Evolutionary conservation across 1,140 invertebrate species (phyloP).

Genomic region (Lasioglossum albipes): DNA sequence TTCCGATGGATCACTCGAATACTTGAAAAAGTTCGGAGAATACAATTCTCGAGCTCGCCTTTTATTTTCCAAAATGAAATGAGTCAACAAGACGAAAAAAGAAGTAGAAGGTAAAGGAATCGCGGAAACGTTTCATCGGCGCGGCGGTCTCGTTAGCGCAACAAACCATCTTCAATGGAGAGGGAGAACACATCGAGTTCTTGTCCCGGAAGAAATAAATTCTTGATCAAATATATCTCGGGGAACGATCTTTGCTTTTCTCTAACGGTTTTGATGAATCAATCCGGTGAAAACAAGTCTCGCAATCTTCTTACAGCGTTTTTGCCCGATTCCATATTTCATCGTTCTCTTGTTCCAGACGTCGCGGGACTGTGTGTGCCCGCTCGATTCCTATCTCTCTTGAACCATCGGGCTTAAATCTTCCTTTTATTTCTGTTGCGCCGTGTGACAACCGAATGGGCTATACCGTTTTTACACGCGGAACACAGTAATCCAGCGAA

Average conservation of each 20-base stretch:
- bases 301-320: not conserved
- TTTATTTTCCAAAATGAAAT: not conserved
- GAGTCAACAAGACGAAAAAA: not conserved
- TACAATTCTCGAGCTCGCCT: not conserved
- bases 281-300: not conserved
- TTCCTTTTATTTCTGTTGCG: slow-evolving; percentile 4
- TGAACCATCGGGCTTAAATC: not conserved
- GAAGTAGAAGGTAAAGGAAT: not conserved
- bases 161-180: not conserved
- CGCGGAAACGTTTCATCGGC: not conserved
- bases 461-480: not conserved
- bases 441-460: not conserved
- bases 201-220: not conserved
- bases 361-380: not conserved
- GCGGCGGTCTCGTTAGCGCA: not conserved
- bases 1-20: slow-evolving; percentile 27
- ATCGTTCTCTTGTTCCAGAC: not conserved
- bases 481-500: not conserved
- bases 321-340: not conserved
- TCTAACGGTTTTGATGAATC: slow-evolving; percentile 14
- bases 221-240: slow-evolving; percentile 1
- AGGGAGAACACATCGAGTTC: not conserved
- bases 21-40: slow-evolving; percentile 12
- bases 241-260: not conserved
- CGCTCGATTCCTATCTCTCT: not conserved